Percentiles rank a stretch among this genome's conserved stretches.
Evolutionary conservation across 2,888 invertebrate genomes (phyloP).

Genomic region (Liposcelis brunnea): DNA sequence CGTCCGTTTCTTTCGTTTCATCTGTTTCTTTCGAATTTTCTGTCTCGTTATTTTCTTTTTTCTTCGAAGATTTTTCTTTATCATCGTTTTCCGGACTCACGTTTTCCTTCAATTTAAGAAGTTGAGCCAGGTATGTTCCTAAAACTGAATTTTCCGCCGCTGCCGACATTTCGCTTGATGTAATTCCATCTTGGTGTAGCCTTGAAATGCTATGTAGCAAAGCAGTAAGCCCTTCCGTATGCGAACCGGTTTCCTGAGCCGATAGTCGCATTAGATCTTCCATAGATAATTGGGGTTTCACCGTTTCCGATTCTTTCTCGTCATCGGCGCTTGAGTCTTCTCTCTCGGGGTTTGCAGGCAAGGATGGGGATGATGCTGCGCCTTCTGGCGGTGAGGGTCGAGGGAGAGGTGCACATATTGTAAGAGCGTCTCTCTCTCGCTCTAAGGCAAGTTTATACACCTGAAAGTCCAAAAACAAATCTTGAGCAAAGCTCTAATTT

Average conservation of each 20-base stretch:
- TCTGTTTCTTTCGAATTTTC: constrained; percentile 19
- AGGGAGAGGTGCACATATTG: constrained; percentile 20
- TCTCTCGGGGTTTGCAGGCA: constrained; percentile 19
- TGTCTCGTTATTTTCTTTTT: no score
- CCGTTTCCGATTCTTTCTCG: constrained; percentile 31
- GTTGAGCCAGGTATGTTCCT: constrained; percentile 25
- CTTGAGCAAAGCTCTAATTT: no score
- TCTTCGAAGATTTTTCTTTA: no score
- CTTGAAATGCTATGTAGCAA: constrained; percentile 24
- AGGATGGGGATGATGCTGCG: constrained; percentile 29
- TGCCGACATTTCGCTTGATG: constrained; percentile 14
- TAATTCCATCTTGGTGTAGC: constrained; percentile 16
- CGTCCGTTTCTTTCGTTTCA: no score
- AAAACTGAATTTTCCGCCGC: constrained; percentile 31
- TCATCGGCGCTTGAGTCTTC: constrained; percentile 15
- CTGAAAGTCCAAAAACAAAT: no score
- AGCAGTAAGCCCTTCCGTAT: constrained; percentile 20
- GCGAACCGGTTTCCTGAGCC: constrained; percentile 26
- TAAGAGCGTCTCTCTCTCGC: constrained; percentile 46
- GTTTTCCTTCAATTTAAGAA: constrained; percentile 12
- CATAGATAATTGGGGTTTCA: constrained; percentile 36
- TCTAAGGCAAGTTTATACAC: constrained; percentile 69
- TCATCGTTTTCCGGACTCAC: constrained; percentile 9
- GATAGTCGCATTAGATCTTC: constrained; percentile 41
- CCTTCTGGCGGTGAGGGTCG: constrained; percentile 26